phyloP scores from a whole-genome alignment of 2,113 vertebrate species.

The Paraplagusia blochii region DNA sequence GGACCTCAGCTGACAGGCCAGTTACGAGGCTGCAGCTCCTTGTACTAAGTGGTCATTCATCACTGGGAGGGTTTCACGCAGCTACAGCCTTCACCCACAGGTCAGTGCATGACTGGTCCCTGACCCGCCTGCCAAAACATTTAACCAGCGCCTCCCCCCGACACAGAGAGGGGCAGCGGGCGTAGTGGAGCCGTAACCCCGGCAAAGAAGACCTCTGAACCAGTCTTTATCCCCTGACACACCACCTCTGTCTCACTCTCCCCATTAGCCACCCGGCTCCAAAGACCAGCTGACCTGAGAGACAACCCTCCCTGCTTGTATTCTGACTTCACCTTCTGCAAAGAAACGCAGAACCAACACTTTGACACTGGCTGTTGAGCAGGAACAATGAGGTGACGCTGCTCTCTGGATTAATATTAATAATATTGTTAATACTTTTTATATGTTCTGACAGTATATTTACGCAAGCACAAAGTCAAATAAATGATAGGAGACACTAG shows the following conservation, averaged over 20 bases:
- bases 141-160: constrained; percentile 40
- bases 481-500: no score
- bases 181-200: constrained; percentile 16
- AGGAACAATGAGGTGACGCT: no score
- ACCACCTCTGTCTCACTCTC: constrained; percentile 4
- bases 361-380: no score
- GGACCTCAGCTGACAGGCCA: constrained; percentile 17
- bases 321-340: neutral
- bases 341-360: no score
- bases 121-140: constrained; percentile 55
- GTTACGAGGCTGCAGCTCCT: constrained; percentile 27
- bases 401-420: no score
- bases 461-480: no score
- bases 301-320: neutral
- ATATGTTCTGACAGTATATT: no score
- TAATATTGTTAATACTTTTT: no score
- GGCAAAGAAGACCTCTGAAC: constrained; percentile 36
- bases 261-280: constrained; percentile 18
- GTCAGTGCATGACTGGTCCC: constrained; percentile 25
- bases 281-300: constrained; percentile 2
- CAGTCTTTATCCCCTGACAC: constrained; percentile 27
- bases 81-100: constrained; percentile 41
- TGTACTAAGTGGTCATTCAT: constrained; percentile 55
- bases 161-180: constrained; percentile 9
- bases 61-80: constrained; percentile 38